phyloP scores from a whole-genome alignment of 2,113 vertebrate species.

The Ariopsis seemanni region DNA sequence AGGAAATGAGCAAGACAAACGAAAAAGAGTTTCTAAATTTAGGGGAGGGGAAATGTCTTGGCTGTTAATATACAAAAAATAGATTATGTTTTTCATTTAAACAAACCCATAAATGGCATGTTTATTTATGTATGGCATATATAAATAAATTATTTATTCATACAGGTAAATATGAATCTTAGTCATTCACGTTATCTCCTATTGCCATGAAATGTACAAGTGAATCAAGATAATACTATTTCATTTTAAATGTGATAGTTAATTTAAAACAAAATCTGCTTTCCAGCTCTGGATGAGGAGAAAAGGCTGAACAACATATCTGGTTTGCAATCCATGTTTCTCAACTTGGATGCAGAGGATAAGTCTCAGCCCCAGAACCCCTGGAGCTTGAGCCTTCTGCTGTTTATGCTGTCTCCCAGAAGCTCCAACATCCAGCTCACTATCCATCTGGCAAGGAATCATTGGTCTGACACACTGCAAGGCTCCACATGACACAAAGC shows the following conservation, averaged over 20 bases:
- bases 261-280: slow-evolving; percentile 11
- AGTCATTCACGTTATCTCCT: background rate
- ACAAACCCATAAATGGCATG: background rate
- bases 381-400: slow-evolving; percentile 70
- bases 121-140: background rate
- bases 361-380: slow-evolving; percentile 57
- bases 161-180: background rate
- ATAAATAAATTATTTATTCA: background rate
- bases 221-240: background rate
- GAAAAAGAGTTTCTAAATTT: background rate
- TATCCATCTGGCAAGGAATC: slow-evolving; percentile 60
- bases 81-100: background rate
- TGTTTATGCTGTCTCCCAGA: slow-evolving; percentile 65
- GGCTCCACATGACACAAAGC: slow-evolving; percentile 31
- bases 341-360: slow-evolving; percentile 57
- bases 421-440: slow-evolving; percentile 53
- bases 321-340: slow-evolving; percentile 55
- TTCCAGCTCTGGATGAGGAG: slow-evolving; percentile 36
- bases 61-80: background rate
- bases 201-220: background rate
- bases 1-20: background rate
- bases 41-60: background rate
- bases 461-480: slow-evolving; percentile 44
- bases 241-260: background rate
- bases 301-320: slow-evolving; percentile 53